Base-by-base conservation (phyloP, 2,888 invertebrate genomes). In the Polyploca ridens region DNA sequence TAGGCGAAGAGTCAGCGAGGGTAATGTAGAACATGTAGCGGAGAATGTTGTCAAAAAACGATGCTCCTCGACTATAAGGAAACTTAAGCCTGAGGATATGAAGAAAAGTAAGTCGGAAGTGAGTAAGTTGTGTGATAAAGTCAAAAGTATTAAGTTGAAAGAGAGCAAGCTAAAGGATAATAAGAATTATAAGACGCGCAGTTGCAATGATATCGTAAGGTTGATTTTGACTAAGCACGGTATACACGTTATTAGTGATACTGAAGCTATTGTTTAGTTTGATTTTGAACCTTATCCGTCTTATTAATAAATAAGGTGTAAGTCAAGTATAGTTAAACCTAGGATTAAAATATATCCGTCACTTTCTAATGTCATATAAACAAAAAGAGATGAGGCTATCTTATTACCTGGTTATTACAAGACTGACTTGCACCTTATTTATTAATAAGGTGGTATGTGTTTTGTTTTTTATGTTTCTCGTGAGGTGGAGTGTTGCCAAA, bases 151-250 rank as follows among this genome's bases (percentile, higher is more conserved):
- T 1, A 93, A 93, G 65, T 49, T 94, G 54, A 93, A 91, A 63
- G 93, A 93, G 33, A 82, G 70, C 27, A 27, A 27, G 27, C 2
- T 27, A 27, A 27, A 27, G 54, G 84, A 85, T 7, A 78, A 84
- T 19, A 88, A 72, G 72, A 90, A 87, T 58, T 94, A 90, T 71
- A 91, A 90, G 70, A 94, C 94, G 5, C 81, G 94, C 13, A 94
- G 92, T 73, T 94, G 94, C 73, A 94, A 94, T 62, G 95, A 96
- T 76, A 95, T 96, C 58, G 96, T 97, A 10, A 95, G 96, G 79
- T 95, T 97, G 89, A 96, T 97, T 78, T 93, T 97, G 73, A 96
- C 96, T 3, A 96, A 97, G 84, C 97, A 97, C 81, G 97, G 97
- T 2, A 97, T 97, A 74, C 96, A 96, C 86, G 96, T 97, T 63